Evolutionary conservation across 1,140 invertebrate species (phyloP).

Genomic region (Psix sp.): DNA sequence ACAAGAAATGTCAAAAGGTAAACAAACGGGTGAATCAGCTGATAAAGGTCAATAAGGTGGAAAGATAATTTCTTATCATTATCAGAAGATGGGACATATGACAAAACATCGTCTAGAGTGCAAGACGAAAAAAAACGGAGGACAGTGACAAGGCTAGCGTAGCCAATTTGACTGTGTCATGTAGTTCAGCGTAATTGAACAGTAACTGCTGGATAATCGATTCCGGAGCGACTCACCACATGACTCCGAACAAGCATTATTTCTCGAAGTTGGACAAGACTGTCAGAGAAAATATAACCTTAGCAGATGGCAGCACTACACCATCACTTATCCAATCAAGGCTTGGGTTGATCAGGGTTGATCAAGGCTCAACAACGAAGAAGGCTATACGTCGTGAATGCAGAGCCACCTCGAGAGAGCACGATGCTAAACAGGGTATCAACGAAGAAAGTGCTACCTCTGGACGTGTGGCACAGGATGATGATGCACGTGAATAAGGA

Average conservation of each 20-base stretch:
- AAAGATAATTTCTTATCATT: background rate
- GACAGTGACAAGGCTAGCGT: background rate
- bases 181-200: background rate
- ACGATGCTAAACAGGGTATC: no score
- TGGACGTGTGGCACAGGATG: no score
- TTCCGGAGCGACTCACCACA: constrained; percentile 13
- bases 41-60: background rate
- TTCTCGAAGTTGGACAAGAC: constrained; percentile 1
- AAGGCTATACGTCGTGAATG: no score
- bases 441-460: no score
- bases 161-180: background rate
- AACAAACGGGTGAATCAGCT: background rate
- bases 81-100: background rate
- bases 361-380: no score
- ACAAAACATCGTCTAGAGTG: background rate
- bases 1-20: constrained; percentile 1
- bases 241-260: constrained; percentile 13
- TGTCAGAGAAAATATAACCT: constrained; percentile 1
- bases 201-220: constrained; percentile 9
- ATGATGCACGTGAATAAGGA: no score
- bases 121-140: background rate
- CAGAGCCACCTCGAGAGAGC: no score
- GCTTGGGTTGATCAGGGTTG: no score
- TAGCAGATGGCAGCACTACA: constrained; percentile 5
- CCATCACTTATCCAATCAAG: no score